These are phyloP conservation scores for Cygnus olor DNA, from an alignment of 2,797 vertebrate species.

Conservation along the genomic window DNA sequence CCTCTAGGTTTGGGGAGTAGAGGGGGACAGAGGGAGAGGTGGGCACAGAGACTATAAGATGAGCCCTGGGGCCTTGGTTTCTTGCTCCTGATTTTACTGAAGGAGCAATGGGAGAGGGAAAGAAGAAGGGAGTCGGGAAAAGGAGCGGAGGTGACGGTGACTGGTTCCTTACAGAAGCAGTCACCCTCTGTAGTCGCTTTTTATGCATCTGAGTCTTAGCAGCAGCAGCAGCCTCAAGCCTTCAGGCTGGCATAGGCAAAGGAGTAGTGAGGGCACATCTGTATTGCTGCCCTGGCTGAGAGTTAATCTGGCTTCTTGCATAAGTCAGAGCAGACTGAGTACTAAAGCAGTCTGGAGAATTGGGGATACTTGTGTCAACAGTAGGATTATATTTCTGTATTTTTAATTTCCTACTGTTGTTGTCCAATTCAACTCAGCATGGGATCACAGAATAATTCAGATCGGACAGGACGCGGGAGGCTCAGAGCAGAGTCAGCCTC, in stretches of 20 bases:
- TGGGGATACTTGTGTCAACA: slow-evolving; percentile 50
- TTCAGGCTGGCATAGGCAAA: not conserved
- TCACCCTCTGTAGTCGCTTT: not conserved
- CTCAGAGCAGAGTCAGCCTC: not conserved
- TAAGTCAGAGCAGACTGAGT: slow-evolving; percentile 10
- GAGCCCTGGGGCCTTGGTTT: not conserved
- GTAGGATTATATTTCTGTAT: slow-evolving; percentile 49
- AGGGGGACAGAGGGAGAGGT: not conserved
- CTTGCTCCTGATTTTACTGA: not conserved
- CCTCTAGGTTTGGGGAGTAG: not conserved
- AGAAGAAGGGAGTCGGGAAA: not conserved
- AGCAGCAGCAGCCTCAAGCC: not conserved
- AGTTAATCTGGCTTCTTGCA: not conserved
- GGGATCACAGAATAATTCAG: slow-evolving; percentile 4
- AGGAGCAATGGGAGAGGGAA: not conserved
- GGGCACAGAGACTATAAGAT: not conserved
- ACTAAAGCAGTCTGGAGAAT: not conserved
- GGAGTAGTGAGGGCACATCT: not conserved
- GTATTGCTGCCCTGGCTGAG: not conserved
- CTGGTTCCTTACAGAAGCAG: not conserved
- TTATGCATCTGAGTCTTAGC: not conserved
- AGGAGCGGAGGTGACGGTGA: not conserved
- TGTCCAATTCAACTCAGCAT: not conserved
- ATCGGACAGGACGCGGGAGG: not conserved
- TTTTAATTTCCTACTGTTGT: slow-evolving; percentile 61